Evolutionary conservation across 2,797 vertebrate genomes (phyloP).

Genomic region (Spinibarbus caldwelli): DNA sequence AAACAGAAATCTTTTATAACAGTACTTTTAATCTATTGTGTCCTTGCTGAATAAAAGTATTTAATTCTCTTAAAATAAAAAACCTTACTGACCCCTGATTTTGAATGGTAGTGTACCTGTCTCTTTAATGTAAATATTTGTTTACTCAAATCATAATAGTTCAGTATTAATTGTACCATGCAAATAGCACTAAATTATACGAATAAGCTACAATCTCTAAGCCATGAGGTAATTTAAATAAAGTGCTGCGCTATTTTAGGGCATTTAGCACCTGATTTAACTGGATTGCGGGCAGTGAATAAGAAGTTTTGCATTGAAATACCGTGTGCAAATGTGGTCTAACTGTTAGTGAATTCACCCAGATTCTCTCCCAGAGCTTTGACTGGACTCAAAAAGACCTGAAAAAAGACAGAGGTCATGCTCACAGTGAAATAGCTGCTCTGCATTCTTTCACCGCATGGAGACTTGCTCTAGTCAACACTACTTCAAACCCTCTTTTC

Average conservation of each 20-base stretch:
- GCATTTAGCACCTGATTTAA: neutral
- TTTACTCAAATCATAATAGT: neutral
- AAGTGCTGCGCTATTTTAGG: neutral
- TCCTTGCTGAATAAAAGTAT: neutral
- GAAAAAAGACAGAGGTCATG: neutral
- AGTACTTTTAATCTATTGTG: neutral
- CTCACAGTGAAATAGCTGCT: slow-evolving; percentile 3
- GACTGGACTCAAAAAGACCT: neutral
- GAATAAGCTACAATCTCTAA: neutral
- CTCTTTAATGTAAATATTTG: neutral
- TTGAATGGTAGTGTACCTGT: neutral
- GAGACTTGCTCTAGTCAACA: slow-evolving; percentile 4
- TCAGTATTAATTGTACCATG: too few species aligned
- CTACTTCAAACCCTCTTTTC: neutral
- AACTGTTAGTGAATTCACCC: neutral
- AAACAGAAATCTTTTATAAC: too few species aligned
- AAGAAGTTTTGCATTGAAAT: neutral
- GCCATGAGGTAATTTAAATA: neutral
- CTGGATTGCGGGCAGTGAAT: neutral
- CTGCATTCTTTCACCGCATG: slow-evolving; percentile 29
- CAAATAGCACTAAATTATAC: neutral
- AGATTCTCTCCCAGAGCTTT: neutral
- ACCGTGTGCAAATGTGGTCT: neutral
- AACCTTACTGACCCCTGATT: neutral
- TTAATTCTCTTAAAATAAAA: neutral